Evolutionary conservation across 2,113 vertebrate species (phyloP).

Genomic region (Panthera leo): DNA sequence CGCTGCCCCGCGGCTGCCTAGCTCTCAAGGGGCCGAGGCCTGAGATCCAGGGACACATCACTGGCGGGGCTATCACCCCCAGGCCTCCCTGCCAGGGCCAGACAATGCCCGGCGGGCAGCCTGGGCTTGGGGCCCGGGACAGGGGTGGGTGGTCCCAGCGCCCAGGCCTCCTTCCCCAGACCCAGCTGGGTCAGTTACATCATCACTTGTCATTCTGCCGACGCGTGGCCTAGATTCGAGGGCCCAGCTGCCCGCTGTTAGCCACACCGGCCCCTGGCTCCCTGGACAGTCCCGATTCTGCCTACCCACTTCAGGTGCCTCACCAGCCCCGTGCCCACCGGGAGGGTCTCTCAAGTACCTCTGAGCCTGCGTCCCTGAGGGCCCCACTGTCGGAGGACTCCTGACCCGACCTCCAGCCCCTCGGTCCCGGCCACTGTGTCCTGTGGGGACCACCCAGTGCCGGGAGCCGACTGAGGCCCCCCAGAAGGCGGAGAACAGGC

Average conservation of each 20-base stretch:
- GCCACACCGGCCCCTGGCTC: neutral
- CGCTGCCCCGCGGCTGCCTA: neutral
- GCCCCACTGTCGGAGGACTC: neutral
- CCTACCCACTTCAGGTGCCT: neutral
- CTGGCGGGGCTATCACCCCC: neutral
- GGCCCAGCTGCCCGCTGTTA: slow-evolving; percentile 49
- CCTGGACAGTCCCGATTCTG: neutral
- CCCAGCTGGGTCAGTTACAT: neutral
- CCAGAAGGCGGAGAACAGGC: slow-evolving; percentile 27
- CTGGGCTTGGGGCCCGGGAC: slow-evolving; percentile 60
- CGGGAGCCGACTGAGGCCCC: neutral
- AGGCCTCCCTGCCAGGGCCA: neutral
- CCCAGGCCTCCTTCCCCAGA: neutral
- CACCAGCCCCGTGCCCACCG: neutral
- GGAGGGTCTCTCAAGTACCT: neutral
- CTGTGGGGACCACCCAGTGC: slow-evolving; percentile 63
- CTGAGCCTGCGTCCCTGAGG: fast-evolving
- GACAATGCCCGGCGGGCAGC: neutral
- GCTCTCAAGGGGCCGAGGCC: neutral
- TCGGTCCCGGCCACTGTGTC: neutral
- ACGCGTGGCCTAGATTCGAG: slow-evolving; percentile 70
- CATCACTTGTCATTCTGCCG: slow-evolving; percentile 70
- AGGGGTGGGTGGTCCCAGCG: slow-evolving; percentile 53
- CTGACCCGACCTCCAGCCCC: neutral
- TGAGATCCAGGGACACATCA: neutral